Evolutionary conservation across 2,113 vertebrate species (phyloP).

Genomic region (Cariama cristata): DNA sequence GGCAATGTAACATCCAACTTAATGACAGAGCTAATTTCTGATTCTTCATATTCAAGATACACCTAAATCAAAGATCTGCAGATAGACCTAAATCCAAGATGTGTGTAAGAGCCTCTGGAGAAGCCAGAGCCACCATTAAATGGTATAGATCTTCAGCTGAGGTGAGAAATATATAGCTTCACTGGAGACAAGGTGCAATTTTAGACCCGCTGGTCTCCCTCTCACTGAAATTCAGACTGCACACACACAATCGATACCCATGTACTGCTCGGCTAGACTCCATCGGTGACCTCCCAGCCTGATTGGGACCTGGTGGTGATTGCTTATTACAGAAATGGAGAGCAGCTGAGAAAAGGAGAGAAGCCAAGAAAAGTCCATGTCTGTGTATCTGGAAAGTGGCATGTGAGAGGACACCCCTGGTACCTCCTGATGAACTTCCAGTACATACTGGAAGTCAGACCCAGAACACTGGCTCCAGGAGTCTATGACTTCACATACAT

Average conservation of each 20-base stretch:
- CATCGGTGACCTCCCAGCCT: accelerated
- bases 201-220: not conserved
- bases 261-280: not conserved
- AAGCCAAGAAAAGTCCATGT: not conserved
- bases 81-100: not conserved
- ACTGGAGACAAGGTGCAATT: not conserved
- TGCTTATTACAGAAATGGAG: not conserved
- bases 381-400: not conserved
- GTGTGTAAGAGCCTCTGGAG: not conserved
- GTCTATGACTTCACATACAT: not conserved
- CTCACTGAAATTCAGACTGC: not conserved
- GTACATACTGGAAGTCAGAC: not conserved
- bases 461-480: not conserved
- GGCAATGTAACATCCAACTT: not conserved
- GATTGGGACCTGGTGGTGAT: accelerated
- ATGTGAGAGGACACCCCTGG: not conserved
- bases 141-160: not conserved
- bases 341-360: not conserved
- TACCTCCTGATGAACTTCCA: not conserved
- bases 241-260: not conserved
- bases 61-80: not conserved
- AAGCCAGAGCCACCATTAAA: not conserved
- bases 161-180: not conserved
- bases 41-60: not conserved
- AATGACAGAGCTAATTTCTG: not conserved